Evolutionary conservation across 2,797 vertebrate species (phyloP).

Genomic region (Clarias platycephalus): DNA sequence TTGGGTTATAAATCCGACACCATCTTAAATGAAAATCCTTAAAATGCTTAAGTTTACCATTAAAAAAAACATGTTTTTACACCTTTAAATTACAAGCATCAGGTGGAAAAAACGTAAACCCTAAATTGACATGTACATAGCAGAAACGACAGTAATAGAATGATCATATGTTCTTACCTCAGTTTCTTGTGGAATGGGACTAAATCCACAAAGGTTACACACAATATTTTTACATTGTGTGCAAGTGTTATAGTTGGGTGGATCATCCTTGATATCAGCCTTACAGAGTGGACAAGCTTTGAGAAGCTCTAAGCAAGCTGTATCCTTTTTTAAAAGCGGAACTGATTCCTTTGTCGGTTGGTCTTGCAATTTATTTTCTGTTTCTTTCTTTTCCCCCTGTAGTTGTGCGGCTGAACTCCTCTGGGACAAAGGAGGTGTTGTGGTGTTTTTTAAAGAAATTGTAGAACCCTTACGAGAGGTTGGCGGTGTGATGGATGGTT

Average conservation of each 20-base stretch:
- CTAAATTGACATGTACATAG: not conserved
- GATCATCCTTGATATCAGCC: constrained; percentile 75
- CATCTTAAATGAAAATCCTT: not conserved
- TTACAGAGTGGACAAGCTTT: constrained; percentile 80
- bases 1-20: too few species aligned
- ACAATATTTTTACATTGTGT: constrained; percentile 81
- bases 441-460: constrained; percentile 58
- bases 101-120: not conserved
- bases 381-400: constrained; percentile 49
- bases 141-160: not conserved
- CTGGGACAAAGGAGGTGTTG: constrained; percentile 77
- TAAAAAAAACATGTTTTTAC: not conserved
- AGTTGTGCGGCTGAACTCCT: constrained; percentile 39
- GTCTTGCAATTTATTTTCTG: constrained; percentile 47
- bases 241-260: constrained; percentile 81
- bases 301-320: constrained; percentile 56
- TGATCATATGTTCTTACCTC: constrained; percentile 49
- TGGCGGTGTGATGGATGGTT: constrained; percentile 72
- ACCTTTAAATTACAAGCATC: not conserved
- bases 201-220: constrained; percentile 88
- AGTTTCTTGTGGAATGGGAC: constrained; percentile 77
- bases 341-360: constrained; percentile 36
- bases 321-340: constrained; percentile 60
- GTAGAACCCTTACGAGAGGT: constrained; percentile 60
- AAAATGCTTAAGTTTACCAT: not conserved